These are phyloP conservation scores for Sorex araneus DNA, from an alignment of 2,113 vertebrate genomes.

Conservation along the genomic window DNA sequence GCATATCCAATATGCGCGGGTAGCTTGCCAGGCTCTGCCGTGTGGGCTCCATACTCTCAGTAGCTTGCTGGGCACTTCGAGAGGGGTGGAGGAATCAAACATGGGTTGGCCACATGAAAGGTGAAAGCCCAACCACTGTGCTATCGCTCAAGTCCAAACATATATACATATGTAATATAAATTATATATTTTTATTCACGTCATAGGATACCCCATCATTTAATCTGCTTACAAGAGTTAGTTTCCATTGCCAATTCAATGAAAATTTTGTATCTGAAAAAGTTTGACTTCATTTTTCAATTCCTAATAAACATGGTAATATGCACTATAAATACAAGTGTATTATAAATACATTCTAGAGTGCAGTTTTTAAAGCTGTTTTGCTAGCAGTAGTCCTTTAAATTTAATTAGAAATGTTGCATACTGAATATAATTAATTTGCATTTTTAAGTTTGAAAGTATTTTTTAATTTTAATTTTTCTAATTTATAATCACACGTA, in stretches of 20 bases:
- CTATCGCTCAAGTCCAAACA: too few species aligned
- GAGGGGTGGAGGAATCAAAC: too few species aligned
- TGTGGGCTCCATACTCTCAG: too few species aligned
- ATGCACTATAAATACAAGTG: neutral
- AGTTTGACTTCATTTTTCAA: neutral
- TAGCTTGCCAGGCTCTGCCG: too few species aligned
- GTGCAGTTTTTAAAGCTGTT: neutral
- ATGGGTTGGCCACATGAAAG: too few species aligned
- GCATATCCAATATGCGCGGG: too few species aligned
- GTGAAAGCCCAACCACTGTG: too few species aligned
- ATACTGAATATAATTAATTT: slow-evolving; percentile 45
- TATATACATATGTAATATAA: too few species aligned
- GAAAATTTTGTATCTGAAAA: slow-evolving; percentile 11
- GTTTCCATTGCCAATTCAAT: neutral
- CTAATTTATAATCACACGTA: neutral
- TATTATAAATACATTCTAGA: slow-evolving; percentile 7
- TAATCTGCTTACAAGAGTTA: neutral
- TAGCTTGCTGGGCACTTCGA: too few species aligned
- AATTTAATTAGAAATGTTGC: neutral
- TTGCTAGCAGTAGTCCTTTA: neutral
- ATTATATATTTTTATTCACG: neutral
- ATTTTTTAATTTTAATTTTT: neutral
- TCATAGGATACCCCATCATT: neutral
- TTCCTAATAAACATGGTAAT: neutral
- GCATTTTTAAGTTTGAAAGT: slow-evolving; percentile 42